phyloP scores from a whole-genome alignment of 1,140 invertebrate species.

The Lycorma delicatula region DNA sequence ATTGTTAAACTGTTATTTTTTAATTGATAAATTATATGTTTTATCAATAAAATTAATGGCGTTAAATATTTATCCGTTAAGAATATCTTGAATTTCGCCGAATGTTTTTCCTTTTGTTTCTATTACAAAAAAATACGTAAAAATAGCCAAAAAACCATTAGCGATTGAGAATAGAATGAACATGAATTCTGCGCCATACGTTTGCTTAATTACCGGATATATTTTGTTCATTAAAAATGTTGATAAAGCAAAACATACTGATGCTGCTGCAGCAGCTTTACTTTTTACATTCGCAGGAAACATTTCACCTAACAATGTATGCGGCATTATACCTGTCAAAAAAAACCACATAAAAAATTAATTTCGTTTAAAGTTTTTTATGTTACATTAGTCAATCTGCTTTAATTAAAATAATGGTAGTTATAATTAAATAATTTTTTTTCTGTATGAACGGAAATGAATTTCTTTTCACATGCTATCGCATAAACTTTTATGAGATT shows the following conservation, averaged over 20 bases:
- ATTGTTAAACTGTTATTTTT: too few relatives aligned
- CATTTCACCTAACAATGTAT: conserved; percentile 13
- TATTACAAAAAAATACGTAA: conserved; percentile 54
- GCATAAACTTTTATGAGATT: too few relatives aligned
- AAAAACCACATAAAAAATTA: too few relatives aligned
- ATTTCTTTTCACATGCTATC: too few relatives aligned
- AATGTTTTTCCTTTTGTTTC: conserved; percentile 73
- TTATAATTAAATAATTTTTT: too few relatives aligned
- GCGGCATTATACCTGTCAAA: conserved; percentile 12
- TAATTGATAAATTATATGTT: too few relatives aligned
- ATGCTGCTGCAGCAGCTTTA: conserved; percentile 5
- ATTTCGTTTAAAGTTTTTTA: too few relatives aligned
- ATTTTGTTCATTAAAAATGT: conserved; percentile 62
- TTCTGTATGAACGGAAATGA: too few relatives aligned
- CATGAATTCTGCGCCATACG: conserved; percentile 54
- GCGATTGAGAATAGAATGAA: conserved; percentile 71
- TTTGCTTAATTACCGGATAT: conserved; percentile 48
- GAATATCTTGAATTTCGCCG: conserved; percentile 59
- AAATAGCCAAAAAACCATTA: conserved; percentile 47
- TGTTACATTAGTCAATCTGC: too few relatives aligned
- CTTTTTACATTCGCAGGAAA: conserved; percentile 18
- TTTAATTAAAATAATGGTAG: too few relatives aligned
- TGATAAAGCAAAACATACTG: neutral
- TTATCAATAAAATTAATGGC: too few relatives aligned
- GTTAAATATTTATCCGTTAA: too few relatives aligned